A percentile compares a stretch with the other conserved stretches of the same genome.
phyloP scores from a whole-genome alignment of 1,140 invertebrate genomes.

The Holcopasites calliopsidis region DNA sequence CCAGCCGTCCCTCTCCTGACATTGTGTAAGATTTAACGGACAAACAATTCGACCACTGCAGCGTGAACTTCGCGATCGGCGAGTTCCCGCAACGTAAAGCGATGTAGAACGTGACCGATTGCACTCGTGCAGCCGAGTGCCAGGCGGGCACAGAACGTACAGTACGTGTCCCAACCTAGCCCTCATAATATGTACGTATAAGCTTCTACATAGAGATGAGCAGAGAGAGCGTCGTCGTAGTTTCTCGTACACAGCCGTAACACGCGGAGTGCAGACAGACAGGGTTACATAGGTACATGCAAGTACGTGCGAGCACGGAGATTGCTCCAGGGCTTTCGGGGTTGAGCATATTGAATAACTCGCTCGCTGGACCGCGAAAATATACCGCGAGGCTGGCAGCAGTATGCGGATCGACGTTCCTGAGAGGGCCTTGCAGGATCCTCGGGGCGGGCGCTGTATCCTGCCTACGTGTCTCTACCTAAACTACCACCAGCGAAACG shows the following conservation, averaged over 20 bases:
- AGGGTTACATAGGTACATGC: conserved; percentile 5
- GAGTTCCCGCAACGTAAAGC: conserved; percentile 19
- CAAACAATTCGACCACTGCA: background rate
- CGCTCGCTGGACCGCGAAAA: conserved; percentile 80
- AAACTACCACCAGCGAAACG: conserved; percentile 40
- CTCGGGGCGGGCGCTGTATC: conserved; percentile 63
- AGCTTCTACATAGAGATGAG: conserved; percentile 10
- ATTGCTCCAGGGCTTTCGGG: conserved; percentile 78
- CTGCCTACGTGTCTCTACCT: conserved; percentile 61
- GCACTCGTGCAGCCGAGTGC: conserved; percentile 1
- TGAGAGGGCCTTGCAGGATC: conserved; percentile 67
- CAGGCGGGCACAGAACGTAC: conserved; percentile 5
- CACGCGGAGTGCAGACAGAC: background rate
- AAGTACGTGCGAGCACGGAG: conserved; percentile 64
- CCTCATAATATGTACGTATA: conserved; percentile 43
- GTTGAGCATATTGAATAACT: conserved; percentile 80
- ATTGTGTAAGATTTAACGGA: background rate
- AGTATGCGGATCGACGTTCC: conserved; percentile 67
- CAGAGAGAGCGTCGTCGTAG: conserved; percentile 8
- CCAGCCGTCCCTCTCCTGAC: too few relatives aligned
- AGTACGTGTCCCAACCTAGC: conserved; percentile 51
- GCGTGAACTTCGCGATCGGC: conserved; percentile 10
- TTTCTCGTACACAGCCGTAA: background rate
- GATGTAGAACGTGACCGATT: conserved; percentile 39
- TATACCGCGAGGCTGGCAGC: conserved; percentile 73